Evolutionary conservation across 2,797 vertebrate species (phyloP).

Genomic region (Parauchenoglanis ngamensis): DNA sequence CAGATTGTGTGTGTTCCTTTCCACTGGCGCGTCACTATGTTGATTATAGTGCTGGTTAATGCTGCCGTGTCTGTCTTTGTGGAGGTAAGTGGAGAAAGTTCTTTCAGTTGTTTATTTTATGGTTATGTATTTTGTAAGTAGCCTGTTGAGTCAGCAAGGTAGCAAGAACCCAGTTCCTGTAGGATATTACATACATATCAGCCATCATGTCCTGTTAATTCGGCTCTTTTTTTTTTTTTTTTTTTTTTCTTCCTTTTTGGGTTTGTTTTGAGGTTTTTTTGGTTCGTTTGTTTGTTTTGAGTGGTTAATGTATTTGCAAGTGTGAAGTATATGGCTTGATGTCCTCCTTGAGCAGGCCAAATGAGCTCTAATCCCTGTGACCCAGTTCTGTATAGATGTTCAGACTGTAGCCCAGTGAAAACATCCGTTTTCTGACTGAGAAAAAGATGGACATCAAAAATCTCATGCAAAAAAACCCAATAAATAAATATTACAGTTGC

Average conservation of each 20-base stretch:
- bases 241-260: too few relatives aligned
- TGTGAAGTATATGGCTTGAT: neutral
- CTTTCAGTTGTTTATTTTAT: neutral
- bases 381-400: neutral
- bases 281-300: too few relatives aligned
- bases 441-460: neutral
- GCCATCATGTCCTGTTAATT: neutral
- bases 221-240: neutral
- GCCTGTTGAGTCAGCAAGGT: neutral
- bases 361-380: neutral
- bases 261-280: neutral
- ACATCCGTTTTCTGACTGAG: neutral
- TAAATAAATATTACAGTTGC: neutral
- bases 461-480: slow-evolving; percentile 52
- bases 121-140: neutral
- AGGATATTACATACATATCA: neutral
- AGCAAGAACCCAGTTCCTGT: neutral
- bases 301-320: neutral
- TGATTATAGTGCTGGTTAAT: slow-evolving; percentile 83
- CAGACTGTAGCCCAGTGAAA: slow-evolving; percentile 45
- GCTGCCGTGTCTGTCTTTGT: slow-evolving; percentile 78
- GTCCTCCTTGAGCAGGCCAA: neutral
- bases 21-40: slow-evolving; percentile 83
- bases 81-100: slow-evolving; percentile 82
- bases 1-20: slow-evolving; percentile 91